Evolutionary conservation across 2,888 invertebrate genomes (phyloP).

Genomic region (Brassicogethes aeneus): DNA sequence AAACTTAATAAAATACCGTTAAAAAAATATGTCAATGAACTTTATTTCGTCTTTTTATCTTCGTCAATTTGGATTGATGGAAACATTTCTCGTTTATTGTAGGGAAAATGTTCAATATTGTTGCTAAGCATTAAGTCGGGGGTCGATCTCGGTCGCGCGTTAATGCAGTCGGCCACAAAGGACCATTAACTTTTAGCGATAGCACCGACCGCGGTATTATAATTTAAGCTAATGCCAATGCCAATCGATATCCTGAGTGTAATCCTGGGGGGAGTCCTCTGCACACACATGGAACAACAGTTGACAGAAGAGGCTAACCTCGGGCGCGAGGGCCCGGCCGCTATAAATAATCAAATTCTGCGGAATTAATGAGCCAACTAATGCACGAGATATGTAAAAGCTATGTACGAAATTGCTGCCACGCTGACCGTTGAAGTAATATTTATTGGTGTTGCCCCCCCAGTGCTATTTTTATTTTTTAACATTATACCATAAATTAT

Average conservation of each 20-base stretch:
- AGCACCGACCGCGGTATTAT: constrained; percentile 24
- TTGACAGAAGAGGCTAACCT: constrained; percentile 25
- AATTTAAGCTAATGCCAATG: constrained; percentile 25
- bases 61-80: too few species aligned
- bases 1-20: too few species aligned
- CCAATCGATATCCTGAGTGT: constrained; percentile 22
- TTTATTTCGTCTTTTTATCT: too few species aligned
- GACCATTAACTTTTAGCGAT: constrained; percentile 32
- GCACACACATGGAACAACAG: too few species aligned
- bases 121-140: too few species aligned
- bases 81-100: too few species aligned
- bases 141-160: too few species aligned
- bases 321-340: constrained; percentile 18
- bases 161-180: constrained; percentile 29
- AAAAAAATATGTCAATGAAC: too few species aligned
- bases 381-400: constrained; percentile 12
- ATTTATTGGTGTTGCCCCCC: neutral
- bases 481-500: constrained; percentile 1
- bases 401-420: neutral
- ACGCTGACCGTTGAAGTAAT: neutral
- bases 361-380: constrained; percentile 26
- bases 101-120: too few species aligned
- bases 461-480: neutral
- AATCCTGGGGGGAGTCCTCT: constrained; percentile 19
- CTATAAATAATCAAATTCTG: constrained; percentile 27